These are phyloP conservation scores for Podarcis siculus DNA, from an alignment of 2,797 vertebrate species.

Conservation along the genomic window DNA sequence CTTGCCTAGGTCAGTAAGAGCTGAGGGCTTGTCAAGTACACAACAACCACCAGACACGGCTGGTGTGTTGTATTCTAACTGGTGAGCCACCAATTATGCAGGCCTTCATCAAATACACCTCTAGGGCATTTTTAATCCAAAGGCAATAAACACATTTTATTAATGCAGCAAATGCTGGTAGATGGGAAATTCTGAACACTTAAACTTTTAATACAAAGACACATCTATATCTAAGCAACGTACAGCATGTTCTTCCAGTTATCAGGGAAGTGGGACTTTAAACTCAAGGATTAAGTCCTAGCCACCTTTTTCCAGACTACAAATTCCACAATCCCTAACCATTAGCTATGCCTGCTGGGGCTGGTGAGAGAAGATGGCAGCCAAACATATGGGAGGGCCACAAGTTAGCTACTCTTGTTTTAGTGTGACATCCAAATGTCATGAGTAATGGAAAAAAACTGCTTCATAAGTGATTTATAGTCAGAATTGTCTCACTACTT, in stretches of 20 bases:
- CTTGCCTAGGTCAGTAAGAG: background rate
- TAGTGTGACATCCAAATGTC: no score
- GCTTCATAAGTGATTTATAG: background rate
- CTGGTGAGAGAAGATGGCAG: no score
- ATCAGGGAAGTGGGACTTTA: background rate
- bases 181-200: background rate
- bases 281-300: background rate
- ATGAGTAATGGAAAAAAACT: no score
- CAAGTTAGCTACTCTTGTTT: no score
- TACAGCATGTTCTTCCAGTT: background rate
- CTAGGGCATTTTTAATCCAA: background rate
- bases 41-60: background rate
- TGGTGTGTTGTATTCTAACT: background rate
- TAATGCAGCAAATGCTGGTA: background rate
- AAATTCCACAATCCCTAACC: no score
- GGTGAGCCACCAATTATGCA: background rate
- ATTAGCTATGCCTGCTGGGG: no score
- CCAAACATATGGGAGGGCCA: no score
- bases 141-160: background rate
- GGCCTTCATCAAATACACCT: background rate
- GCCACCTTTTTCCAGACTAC: background rate
- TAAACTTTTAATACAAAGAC: background rate
- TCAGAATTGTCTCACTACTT: background rate
- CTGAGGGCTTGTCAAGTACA: background rate
- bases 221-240: background rate